These are phyloP conservation scores for Siphlonurus alternatus DNA, from an alignment of 2,888 invertebrate species.

Conservation along the genomic window DNA sequence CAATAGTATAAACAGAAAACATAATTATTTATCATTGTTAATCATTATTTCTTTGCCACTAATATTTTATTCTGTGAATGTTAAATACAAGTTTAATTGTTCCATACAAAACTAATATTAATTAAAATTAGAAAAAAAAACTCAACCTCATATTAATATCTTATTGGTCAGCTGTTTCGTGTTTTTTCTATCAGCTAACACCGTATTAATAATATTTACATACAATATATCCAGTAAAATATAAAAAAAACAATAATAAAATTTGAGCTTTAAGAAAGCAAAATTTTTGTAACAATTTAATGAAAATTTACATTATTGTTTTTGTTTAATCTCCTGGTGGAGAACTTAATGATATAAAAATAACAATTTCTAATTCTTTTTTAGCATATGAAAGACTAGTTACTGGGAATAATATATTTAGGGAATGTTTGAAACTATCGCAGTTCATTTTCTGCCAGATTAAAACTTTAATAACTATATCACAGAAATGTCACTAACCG, in stretches of 20 bases:
- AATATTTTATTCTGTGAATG: no score
- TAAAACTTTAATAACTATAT: neutral
- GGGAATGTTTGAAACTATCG: neutral
- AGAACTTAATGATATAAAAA: neutral
- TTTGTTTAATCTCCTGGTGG: neutral
- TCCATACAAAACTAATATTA: neutral
- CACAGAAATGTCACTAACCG: neutral
- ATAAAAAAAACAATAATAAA: neutral
- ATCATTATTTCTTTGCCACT: no score
- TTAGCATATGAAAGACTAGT: neutral
- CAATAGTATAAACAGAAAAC: no score
- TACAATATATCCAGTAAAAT: neutral
- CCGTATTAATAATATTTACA: neutral
- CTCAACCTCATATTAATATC: neutral
- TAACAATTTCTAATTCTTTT: no score
- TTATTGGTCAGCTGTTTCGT: neutral
- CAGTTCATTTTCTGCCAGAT: neutral
- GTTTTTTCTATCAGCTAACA: neutral
- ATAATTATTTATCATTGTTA: no score
- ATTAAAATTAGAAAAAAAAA: neutral
- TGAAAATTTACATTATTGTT: neutral
- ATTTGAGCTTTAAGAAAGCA: neutral
- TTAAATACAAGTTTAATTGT: no score
- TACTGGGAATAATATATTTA: neutral
- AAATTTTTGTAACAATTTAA: neutral